phyloP scores from a whole-genome alignment of 2,113 vertebrate genomes.

The Scomber japonicus region DNA sequence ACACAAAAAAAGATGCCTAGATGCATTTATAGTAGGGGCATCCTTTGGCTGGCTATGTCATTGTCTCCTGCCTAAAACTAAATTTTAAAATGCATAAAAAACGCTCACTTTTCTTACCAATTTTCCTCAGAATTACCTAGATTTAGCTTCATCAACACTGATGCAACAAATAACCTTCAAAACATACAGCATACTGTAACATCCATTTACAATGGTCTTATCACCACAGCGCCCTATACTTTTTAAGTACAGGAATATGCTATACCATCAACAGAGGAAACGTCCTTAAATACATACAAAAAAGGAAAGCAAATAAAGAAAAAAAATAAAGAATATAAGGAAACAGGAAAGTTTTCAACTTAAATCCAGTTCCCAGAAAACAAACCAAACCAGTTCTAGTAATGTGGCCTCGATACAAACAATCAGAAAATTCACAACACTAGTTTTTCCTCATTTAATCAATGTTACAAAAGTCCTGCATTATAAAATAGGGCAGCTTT shows the following conservation, averaged over 20 bases:
- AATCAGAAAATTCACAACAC: constrained; percentile 98
- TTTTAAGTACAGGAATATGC: constrained; percentile 96
- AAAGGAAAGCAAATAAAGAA: constrained; percentile 78
- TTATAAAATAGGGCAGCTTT: constrained; percentile 99
- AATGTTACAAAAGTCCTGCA: constrained; percentile 99
- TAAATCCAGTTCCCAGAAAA: constrained; percentile 93
- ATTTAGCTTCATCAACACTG: constrained; percentile 95
- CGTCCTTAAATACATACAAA: constrained; percentile 98
- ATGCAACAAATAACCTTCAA: constrained; percentile 96
- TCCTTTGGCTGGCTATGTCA: constrained; percentile 89
- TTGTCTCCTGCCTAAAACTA: constrained; percentile 89
- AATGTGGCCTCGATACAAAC: constrained; percentile 96
- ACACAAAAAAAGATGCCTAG: constrained; percentile 88
- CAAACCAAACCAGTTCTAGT: constrained; percentile 92
- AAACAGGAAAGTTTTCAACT: constrained; percentile 98
- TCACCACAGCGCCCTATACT: constrained; percentile 91
- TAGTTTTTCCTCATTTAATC: constrained; percentile 97
- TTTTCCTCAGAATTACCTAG: constrained; percentile 91
- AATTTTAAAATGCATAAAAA: constrained; percentile 90
- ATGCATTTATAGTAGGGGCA: constrained; percentile 89
- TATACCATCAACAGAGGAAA: constrained; percentile 93
- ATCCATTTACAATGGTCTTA: constrained; percentile 97
- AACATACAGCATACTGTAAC: constrained; percentile 97
- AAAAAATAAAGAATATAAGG: constrained; percentile 77
- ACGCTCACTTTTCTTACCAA: constrained; percentile 89